Evolutionary conservation across 23 tunicate species (phyloP).

Genomic region (Halocynthia roretzi): DNA sequence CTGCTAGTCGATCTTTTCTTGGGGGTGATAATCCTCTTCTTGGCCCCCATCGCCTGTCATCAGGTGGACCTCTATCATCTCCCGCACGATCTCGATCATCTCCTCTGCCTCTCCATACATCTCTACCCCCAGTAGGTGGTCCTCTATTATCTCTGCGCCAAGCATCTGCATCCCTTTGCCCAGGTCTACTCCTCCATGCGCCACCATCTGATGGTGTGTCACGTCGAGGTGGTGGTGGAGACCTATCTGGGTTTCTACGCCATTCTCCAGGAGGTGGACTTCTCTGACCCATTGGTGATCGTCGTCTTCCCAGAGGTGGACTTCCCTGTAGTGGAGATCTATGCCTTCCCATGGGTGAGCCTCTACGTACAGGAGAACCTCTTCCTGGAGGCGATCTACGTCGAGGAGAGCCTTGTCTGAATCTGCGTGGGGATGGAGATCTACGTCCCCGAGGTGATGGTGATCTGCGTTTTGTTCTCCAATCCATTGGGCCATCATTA

Average conservation of each 20-base stretch:
- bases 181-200: background rate
- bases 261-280: slow-evolving; percentile 28
- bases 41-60: slow-evolving; percentile 17
- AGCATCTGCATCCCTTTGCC: slow-evolving; percentile 6
- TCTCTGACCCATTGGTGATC: slow-evolving; percentile 51
- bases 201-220: slow-evolving; percentile 1
- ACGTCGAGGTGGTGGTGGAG: background rate
- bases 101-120: slow-evolving; percentile 21
- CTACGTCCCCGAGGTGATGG: slow-evolving; percentile 22
- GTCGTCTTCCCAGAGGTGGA: slow-evolving; percentile 60
- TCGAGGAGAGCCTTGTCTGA: slow-evolving; percentile 26
- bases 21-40: slow-evolving; percentile 17
- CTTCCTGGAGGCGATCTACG: slow-evolving; percentile 69
- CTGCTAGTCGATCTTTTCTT: slow-evolving; percentile 3
- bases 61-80: slow-evolving; percentile 4
- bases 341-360: slow-evolving; percentile 75
- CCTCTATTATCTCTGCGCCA: slow-evolving; percentile 3
- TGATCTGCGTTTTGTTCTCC: slow-evolving; percentile 20
- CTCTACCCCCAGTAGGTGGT: slow-evolving; percentile 3
- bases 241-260: slow-evolving; percentile 23
- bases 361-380: slow-evolving; percentile 51
- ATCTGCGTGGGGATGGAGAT: slow-evolving; percentile 8
- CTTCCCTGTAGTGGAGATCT: slow-evolving; percentile 71
- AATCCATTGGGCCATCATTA: slow-evolving; percentile 7
- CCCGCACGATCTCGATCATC: slow-evolving; percentile 5